A percentile compares a stretch with the other conserved stretches of the same genome.
Evolutionary conservation across 2,113 vertebrate species (phyloP).

Genomic region (Rhinolophus sinicus): DNA sequence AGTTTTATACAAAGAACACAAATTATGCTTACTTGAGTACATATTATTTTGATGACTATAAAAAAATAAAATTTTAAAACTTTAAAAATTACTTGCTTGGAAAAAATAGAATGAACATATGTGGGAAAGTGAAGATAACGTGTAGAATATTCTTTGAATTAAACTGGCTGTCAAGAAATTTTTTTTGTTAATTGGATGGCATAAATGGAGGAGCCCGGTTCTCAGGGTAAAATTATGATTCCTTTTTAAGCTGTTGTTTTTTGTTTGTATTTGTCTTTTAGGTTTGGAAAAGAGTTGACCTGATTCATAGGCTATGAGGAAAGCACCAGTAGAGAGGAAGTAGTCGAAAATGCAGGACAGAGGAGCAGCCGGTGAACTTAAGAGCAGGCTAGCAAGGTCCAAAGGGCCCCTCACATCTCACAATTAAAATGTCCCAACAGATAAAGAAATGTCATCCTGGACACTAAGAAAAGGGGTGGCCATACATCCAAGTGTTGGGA

Average conservation of each 20-base stretch:
- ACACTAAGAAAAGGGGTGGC: background rate
- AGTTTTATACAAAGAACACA: background rate
- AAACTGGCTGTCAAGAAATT: background rate
- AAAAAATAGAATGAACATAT: background rate
- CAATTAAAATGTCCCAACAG: background rate
- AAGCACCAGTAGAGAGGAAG: background rate
- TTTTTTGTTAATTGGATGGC: background rate
- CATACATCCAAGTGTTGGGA: background rate
- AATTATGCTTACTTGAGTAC: background rate
- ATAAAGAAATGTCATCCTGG: background rate
- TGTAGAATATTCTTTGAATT: background rate
- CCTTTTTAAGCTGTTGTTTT: background rate
- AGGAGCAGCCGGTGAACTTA: rapidly evolving
- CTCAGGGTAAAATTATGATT: background rate
- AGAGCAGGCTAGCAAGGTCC: background rate
- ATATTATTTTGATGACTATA: background rate
- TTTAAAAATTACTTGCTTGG: background rate
- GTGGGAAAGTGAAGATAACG: background rate
- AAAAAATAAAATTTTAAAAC: background rate
- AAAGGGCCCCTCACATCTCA: background rate
- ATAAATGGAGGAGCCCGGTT: background rate
- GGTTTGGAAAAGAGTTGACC: too few relatives aligned
- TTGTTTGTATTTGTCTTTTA: background rate
- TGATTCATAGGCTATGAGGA: background rate
- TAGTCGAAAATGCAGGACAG: background rate